Evolutionary conservation across 2,888 invertebrate genomes (phyloP).

Genomic region (Muschampia plurimacula): DNA sequence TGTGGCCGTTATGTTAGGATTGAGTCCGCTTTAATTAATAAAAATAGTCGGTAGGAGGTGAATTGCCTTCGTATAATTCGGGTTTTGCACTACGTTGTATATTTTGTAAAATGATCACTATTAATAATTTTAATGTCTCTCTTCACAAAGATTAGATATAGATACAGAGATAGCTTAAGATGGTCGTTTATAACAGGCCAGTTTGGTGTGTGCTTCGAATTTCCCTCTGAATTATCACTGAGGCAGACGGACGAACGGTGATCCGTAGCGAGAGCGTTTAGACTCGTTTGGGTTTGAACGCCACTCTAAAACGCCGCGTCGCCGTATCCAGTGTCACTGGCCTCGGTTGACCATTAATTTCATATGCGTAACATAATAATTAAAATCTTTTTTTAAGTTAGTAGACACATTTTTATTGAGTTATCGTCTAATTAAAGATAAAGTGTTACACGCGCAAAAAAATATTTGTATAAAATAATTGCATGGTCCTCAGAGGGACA

Average conservation of each 20-base stretch:
- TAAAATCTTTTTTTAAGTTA: background rate
- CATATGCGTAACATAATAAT: constrained; percentile 10
- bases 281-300: constrained; percentile 45
- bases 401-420: background rate
- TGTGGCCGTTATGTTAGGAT: constrained; percentile 79
- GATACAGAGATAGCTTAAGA: constrained; percentile 21
- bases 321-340: constrained; percentile 72
- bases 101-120: constrained; percentile 11
- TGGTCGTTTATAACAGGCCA: constrained; percentile 15
- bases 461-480: background rate
- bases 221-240: constrained; percentile 29
- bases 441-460: background rate
- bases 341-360: constrained; percentile 55
- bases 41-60: constrained; percentile 58
- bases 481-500: background rate
- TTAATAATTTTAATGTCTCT: constrained; percentile 13
- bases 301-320: constrained; percentile 55
- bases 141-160: constrained; percentile 13
- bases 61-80: constrained; percentile 21
- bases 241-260: constrained; percentile 36
- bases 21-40: constrained; percentile 79
- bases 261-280: constrained; percentile 42
- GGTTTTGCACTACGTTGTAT: constrained; percentile 36
- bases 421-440: background rate
- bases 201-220: constrained; percentile 28